phyloP scores from a whole-genome alignment of 2,888 invertebrate genomes.

The Drosophila tripunctata region DNA sequence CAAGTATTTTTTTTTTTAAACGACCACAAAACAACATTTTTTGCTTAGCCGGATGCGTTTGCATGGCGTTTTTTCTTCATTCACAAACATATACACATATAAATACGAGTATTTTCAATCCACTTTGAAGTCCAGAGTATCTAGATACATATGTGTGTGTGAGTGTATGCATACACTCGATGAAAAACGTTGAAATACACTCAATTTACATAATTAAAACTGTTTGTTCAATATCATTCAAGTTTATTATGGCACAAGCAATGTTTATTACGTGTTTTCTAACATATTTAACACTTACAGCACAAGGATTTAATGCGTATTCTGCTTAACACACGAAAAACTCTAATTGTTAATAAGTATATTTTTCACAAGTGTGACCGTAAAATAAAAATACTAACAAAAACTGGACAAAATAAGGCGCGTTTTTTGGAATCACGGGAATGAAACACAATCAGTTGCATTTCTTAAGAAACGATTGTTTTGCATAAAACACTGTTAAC shows the following conservation, averaged over 20 bases:
- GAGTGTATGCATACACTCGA: constrained; percentile 8
- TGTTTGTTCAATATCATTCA: neutral
- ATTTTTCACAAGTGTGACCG: constrained; percentile 16
- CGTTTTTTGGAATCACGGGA: neutral
- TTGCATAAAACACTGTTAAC: neutral
- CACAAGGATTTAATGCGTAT: constrained; percentile 11
- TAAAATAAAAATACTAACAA: constrained; percentile 7
- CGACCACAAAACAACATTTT: neutral
- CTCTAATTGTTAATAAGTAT: constrained; percentile 21
- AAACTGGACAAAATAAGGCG: neutral
- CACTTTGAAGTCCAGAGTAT: constrained; percentile 3
- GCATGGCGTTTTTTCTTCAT: neutral
- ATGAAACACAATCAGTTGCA: neutral
- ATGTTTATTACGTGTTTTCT: neutral
- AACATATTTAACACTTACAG: constrained; percentile 12
- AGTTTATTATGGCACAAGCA: neutral
- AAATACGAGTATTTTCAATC: constrained; percentile 1
- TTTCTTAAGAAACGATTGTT: neutral
- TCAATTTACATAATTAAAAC: neutral
- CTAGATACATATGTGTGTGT: constrained; percentile 13
- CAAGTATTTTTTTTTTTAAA: neutral
- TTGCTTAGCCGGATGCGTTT: neutral
- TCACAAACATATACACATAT: neutral
- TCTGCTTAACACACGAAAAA: constrained; percentile 22
- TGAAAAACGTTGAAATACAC: neutral